A percentile compares a stretch with the other conserved stretches of the same genome.
Conservation (phyloP, 2,888 invertebrate species). For the Selenia dentaria region DNA sequence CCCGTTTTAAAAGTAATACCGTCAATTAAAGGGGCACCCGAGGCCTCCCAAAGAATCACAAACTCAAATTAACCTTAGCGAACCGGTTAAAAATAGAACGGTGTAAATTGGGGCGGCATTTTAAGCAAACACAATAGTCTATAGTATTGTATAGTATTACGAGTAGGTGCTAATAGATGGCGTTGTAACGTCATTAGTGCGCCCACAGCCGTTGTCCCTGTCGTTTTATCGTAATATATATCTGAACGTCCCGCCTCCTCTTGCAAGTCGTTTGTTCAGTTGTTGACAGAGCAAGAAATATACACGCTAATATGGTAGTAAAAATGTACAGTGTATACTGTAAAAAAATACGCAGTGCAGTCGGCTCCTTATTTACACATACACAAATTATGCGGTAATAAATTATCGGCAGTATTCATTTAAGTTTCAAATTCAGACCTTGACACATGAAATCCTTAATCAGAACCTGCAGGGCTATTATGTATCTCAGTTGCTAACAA, state of each 20-base stretch:
- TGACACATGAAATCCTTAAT: too few relatives aligned
- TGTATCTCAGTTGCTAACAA: too few relatives aligned
- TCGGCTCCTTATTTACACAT: too few relatives aligned
- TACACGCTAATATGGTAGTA: too few relatives aligned
- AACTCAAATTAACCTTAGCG: slow-evolving; percentile 36
- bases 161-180: slow-evolving; percentile 21
- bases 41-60: slow-evolving; percentile 19
- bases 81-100: slow-evolving; percentile 36
- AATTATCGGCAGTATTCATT: too few relatives aligned
- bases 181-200: slow-evolving; percentile 43
- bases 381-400: too few relatives aligned
- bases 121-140: slow-evolving; percentile 41
- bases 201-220: slow-evolving; percentile 39
- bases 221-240: too few relatives aligned
- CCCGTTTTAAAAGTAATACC: slow-evolving; percentile 12
- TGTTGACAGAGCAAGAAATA: slow-evolving; percentile 15
- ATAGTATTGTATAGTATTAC: slow-evolving; percentile 22
- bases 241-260: slow-evolving; percentile 38
- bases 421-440: too few relatives aligned
- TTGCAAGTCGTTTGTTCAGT: slow-evolving; percentile 39
- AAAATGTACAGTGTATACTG: too few relatives aligned
- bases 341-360: too few relatives aligned
- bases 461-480: too few relatives aligned
- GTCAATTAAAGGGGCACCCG: slow-evolving; percentile 13
- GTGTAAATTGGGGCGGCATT: slow-evolving; percentile 36